phyloP scores from a whole-genome alignment of 2,797 vertebrate genomes.

The Gymnodraco acuticeps region DNA sequence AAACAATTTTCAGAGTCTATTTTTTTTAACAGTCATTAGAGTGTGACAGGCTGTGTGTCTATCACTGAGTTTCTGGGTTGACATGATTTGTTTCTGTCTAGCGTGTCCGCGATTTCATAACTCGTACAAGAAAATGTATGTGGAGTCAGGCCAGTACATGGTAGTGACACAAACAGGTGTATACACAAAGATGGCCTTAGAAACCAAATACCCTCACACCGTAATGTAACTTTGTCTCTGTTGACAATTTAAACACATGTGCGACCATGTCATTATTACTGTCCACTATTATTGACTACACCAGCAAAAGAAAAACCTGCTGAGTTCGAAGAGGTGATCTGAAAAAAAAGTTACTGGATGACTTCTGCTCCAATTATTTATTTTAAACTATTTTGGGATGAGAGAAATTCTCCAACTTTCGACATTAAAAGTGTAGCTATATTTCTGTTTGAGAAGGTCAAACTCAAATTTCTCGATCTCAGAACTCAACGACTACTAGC shows the following conservation, averaged over 20 bases:
- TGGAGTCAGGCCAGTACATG: neutral
- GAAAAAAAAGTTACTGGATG: slow-evolving; percentile 3
- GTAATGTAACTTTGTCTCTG: slow-evolving; percentile 32
- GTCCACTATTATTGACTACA: slow-evolving; percentile 23
- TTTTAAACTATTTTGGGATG: neutral
- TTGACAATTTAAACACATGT: slow-evolving; percentile 41
- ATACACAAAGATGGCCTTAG: slow-evolving; percentile 5
- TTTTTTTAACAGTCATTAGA: slow-evolving; percentile 54
- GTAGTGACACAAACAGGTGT: neutral
- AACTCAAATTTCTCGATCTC: neutral
- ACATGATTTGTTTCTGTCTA: slow-evolving; percentile 65
- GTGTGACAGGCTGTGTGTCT: slow-evolving; percentile 66
- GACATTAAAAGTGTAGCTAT: neutral
- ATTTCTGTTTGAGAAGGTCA: neutral
- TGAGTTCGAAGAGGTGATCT: neutral
- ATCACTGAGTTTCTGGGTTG: slow-evolving; percentile 51
- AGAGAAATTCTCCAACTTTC: neutral
- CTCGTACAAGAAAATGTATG: slow-evolving; percentile 18
- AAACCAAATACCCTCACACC: slow-evolving; percentile 18
- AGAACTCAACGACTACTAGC: no score
- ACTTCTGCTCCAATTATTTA: neutral
- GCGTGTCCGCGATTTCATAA: slow-evolving; percentile 50
- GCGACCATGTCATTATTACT: slow-evolving; percentile 36
- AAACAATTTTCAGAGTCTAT: slow-evolving; percentile 48
- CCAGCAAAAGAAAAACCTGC: slow-evolving; percentile 12